Conservation (phyloP, 1,140 invertebrate species). For the Diplogasteroides magnus region DNA sequence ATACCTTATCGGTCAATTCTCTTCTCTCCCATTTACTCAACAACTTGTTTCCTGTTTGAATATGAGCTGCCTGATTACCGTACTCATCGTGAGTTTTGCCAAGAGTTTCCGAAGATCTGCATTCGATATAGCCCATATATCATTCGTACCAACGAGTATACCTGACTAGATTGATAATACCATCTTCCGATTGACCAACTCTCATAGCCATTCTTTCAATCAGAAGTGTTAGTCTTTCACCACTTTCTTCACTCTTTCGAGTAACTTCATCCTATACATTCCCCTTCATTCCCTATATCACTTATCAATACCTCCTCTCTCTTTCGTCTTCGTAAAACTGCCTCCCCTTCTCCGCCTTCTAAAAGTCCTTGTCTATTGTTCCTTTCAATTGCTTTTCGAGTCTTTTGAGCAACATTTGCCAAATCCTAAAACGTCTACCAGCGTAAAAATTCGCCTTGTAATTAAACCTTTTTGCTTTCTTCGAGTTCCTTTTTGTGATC, state of each 20-base stretch:
- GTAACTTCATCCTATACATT: not conserved
- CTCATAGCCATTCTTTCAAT: not conserved
- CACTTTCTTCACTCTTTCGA: not conserved
- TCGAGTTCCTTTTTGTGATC: conserved; percentile 5
- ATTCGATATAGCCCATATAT: not conserved
- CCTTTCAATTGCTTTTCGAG: too few species aligned
- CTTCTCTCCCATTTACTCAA: conserved; percentile 85
- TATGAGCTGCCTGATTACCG: not conserved
- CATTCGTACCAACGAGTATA: not conserved
- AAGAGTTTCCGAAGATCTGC: conserved; percentile 5
- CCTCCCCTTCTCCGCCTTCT: not conserved
- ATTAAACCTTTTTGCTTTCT: conserved; percentile 10
- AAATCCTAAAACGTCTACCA: not conserved
- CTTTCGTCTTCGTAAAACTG: not conserved
- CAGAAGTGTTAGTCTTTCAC: not conserved
- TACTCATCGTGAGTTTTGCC: conserved; percentile 2
- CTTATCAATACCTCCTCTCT: not conserved
- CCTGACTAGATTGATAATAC: not conserved
- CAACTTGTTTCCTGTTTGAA: conserved; percentile 75
- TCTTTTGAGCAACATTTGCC: too few species aligned
- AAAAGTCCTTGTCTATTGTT: not conserved
- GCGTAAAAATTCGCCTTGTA: too few species aligned
- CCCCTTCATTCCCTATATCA: not conserved
- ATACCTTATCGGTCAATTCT: conserved; percentile 92
- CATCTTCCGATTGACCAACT: not conserved